phyloP scores from a whole-genome alignment of 2,113 vertebrate genomes.

The Platichthys flesus region DNA sequence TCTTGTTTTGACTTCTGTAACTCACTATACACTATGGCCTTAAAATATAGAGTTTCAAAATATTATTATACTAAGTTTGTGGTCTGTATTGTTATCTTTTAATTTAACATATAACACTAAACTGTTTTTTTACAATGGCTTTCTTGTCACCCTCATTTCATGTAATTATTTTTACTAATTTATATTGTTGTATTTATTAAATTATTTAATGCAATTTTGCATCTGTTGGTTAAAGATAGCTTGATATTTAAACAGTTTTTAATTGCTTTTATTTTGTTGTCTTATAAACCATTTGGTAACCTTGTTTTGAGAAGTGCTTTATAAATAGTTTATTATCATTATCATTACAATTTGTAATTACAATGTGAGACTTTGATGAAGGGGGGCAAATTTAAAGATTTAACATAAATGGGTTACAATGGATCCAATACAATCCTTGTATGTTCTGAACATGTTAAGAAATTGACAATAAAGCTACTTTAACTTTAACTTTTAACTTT shows the following conservation, averaged over 20 bases:
- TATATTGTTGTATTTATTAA: too few species aligned
- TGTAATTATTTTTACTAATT: background rate
- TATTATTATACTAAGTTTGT: too few species aligned
- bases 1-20: background rate
- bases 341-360: constrained; percentile 1
- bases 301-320: background rate
- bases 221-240: background rate
- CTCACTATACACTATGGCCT: background rate
- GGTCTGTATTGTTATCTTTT: background rate
- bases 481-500: background rate
- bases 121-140: background rate
- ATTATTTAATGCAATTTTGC: background rate
- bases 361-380: constrained; percentile 17
- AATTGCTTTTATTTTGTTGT: background rate
- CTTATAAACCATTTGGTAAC: background rate
- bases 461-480: too few species aligned
- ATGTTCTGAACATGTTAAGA: too few species aligned
- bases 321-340: background rate
- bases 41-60: background rate
- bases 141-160: background rate
- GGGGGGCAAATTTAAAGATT: constrained; percentile 1
- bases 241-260: background rate
- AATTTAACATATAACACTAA: background rate
- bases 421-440: background rate
- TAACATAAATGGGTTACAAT: constrained; percentile 1